phyloP scores from a whole-genome alignment of 2,113 vertebrate genomes.

The Platycercus adscitus region DNA sequence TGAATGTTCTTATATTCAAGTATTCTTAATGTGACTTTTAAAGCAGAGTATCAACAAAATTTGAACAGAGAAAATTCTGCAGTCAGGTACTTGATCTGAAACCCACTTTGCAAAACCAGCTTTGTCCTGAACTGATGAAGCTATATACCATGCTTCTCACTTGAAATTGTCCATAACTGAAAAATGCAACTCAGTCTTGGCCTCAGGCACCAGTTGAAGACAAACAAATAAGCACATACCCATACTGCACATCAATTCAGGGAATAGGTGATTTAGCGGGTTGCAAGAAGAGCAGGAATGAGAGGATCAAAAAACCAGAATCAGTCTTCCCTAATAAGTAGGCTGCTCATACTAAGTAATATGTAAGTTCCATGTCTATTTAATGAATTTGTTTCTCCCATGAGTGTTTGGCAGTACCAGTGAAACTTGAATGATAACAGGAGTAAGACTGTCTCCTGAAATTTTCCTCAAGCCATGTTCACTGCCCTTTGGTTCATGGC shows the following conservation, averaged over 20 bases:
- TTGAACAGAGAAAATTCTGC: background rate
- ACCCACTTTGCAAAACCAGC: background rate
- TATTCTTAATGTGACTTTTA: background rate
- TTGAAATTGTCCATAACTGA: background rate
- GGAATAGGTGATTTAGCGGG: background rate
- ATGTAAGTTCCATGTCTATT: background rate
- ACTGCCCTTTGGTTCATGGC: background rate
- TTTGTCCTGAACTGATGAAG: background rate
- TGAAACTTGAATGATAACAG: background rate
- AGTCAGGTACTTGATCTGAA: background rate
- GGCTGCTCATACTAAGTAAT: background rate
- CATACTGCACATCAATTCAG: background rate
- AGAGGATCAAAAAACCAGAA: background rate
- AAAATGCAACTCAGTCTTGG: background rate
- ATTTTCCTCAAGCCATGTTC: background rate
- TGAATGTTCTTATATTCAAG: background rate
- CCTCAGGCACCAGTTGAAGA: background rate
- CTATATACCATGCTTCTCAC: background rate
- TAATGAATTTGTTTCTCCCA: background rate
- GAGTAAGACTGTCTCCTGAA: background rate
- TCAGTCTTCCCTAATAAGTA: background rate
- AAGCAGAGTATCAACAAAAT: background rate
- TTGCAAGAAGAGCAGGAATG: fast-evolving
- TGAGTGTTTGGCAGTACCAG: background rate
- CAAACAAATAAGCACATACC: background rate